A percentile compares a stretch with the other conserved stretches of the same genome.
Evolutionary conservation across 2,888 invertebrate species (phyloP).

Genomic region (Lithophane socia): DNA sequence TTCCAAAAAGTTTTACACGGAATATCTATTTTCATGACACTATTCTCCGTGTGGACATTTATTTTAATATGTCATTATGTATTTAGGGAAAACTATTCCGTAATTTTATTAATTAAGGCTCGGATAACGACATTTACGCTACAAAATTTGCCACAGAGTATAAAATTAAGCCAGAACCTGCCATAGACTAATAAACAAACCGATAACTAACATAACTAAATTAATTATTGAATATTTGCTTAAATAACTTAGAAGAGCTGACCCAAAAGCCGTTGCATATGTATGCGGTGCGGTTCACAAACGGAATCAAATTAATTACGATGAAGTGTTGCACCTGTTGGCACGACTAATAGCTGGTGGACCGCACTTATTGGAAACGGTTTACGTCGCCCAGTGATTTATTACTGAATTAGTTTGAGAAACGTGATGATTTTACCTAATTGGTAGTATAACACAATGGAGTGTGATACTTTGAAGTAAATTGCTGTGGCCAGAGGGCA

Average conservation of each 20-base stretch:
- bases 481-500: not conserved
- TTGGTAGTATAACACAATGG: slow-evolving; percentile 24
- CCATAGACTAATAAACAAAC: slow-evolving; percentile 30
- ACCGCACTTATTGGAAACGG: slow-evolving; percentile 67
- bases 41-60: not conserved
- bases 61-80: slow-evolving; percentile 1
- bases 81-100: not conserved
- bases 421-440: slow-evolving; percentile 57
- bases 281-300: slow-evolving; percentile 61
- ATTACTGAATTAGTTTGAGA: slow-evolving; percentile 55
- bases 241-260: slow-evolving; percentile 55
- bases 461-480: slow-evolving; percentile 2
- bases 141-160: slow-evolving; percentile 14
- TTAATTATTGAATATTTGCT: slow-evolving; percentile 57
- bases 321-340: slow-evolving; percentile 72
- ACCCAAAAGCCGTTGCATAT: slow-evolving; percentile 63
- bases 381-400: slow-evolving; percentile 56
- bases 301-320: slow-evolving; percentile 75
- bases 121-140: not conserved
- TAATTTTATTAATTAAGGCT: slow-evolving; percentile 7
- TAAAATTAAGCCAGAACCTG: slow-evolving; percentile 17
- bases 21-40: not conserved
- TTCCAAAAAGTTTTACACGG: slow-evolving; percentile 28
- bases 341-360: slow-evolving; percentile 68
- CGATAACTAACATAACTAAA: slow-evolving; percentile 15